phyloP scores from a whole-genome alignment of 30 jellyfish, hydroid and myxozoan species.

The Chironex yamaguchii region DNA sequence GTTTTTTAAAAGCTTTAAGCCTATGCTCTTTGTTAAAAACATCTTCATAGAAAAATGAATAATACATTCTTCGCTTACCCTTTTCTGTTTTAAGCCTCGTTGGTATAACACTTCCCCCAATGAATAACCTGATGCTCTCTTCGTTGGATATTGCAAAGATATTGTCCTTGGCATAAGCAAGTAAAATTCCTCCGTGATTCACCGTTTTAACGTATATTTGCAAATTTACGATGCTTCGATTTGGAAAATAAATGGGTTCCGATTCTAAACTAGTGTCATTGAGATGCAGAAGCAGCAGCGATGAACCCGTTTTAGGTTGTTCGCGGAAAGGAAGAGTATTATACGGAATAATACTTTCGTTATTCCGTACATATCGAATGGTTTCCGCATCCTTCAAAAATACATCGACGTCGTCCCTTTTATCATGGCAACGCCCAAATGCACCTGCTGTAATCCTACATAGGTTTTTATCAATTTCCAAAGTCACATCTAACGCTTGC shows the following conservation, averaged over 20 bases:
- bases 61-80: conserved; percentile 48
- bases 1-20: no score
- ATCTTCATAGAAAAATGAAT: no score
- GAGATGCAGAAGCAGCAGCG: conserved; percentile 41
- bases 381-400: background rate
- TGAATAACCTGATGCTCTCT: conserved; percentile 22
- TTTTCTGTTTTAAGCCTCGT: conserved; percentile 35
- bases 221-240: conserved; percentile 24
- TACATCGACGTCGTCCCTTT: conserved; percentile 15
- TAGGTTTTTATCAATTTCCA: conserved; percentile 6
- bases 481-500: conserved; percentile 19
- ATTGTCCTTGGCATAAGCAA: conserved; percentile 23
- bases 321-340: background rate
- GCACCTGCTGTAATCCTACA: conserved; percentile 34
- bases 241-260: background rate
- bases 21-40: no score
- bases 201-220: conserved; percentile 30
- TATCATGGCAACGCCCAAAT: conserved; percentile 41
- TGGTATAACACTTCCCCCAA: conserved; percentile 33
- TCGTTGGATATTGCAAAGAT: conserved; percentile 61
- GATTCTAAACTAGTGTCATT: conserved; percentile 63
- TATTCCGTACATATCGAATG: background rate
- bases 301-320: background rate
- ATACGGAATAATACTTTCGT: conserved; percentile 29
- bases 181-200: conserved; percentile 51